Percentiles rank a stretch among this genome's conserved stretches.
phyloP scores from a whole-genome alignment of 1,140 invertebrate species.

The Pogonomyrmex californicus region DNA sequence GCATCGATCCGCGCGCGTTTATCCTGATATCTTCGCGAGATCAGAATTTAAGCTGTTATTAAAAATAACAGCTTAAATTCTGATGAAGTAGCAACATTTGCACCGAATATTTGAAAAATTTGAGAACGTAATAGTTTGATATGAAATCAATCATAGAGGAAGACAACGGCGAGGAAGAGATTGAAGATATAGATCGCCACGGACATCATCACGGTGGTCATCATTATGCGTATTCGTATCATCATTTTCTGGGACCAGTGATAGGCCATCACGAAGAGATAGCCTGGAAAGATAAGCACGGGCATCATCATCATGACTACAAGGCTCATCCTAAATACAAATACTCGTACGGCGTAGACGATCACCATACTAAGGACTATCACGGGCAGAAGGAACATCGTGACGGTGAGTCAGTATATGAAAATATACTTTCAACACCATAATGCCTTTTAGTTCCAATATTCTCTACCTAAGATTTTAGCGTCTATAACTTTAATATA shows the following conservation, averaged over 20 bases:
- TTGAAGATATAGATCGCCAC: background rate
- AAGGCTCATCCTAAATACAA: constrained; percentile 81
- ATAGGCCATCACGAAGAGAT: constrained; percentile 73
- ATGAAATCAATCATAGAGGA: background rate
- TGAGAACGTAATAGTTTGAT: background rate
- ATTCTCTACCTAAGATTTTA: background rate
- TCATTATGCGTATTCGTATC: constrained; percentile 76
- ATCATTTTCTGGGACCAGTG: constrained; percentile 76
- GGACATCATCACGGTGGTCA: constrained; percentile 1
- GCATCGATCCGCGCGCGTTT: background rate
- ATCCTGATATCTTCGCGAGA: background rate
- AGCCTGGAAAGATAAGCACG: constrained; percentile 76
- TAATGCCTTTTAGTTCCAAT: background rate
- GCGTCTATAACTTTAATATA: background rate
- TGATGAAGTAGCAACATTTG: background rate
- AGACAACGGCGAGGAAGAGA: background rate
- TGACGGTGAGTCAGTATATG: constrained; percentile 71
- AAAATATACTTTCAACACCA: background rate
- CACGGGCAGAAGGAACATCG: constrained; percentile 82
- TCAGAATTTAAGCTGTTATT: too few relatives aligned
- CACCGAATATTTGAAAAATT: background rate
- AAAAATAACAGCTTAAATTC: background rate
- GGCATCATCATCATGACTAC: constrained; percentile 74
- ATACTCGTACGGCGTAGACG: constrained; percentile 79
- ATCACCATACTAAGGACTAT: constrained; percentile 81